Evolutionary conservation across 92 coral and sea anemone species (phyloP).

Genomic region (Porites rus): DNA sequence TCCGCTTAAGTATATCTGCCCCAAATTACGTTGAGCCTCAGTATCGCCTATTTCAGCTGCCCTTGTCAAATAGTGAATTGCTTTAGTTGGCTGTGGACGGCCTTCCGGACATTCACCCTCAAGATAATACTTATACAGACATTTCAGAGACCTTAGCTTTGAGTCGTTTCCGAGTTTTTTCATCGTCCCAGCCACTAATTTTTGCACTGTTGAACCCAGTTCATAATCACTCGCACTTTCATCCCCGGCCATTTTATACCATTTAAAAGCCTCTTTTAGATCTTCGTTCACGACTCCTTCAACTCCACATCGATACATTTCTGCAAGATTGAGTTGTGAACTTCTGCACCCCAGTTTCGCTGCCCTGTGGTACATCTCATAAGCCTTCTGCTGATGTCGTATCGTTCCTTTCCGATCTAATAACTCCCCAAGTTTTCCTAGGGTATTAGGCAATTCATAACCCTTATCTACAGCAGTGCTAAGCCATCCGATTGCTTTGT

Average conservation of each 20-base stretch:
- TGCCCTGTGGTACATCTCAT: constrained; percentile 59
- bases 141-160: constrained; percentile 29
- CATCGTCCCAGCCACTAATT: constrained; percentile 17
- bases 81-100: constrained; percentile 70
- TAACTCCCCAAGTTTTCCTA: constrained; percentile 42
- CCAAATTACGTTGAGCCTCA: constrained; percentile 66
- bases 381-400: constrained; percentile 55
- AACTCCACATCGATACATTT: constrained; percentile 69
- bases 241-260: constrained; percentile 77
- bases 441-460: neutral
- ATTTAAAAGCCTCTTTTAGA: constrained; percentile 70
- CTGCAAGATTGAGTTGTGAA: constrained; percentile 70
- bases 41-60: constrained; percentile 71
- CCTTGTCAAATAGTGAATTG: constrained; percentile 69
- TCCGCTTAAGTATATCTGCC: constrained; percentile 61
- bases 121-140: constrained; percentile 49
- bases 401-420: constrained; percentile 46
- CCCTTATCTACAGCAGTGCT: constrained; percentile 47
- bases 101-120: constrained; percentile 79
- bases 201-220: neutral
- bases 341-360: constrained; percentile 46
- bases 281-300: constrained; percentile 69
- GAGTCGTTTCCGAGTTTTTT: constrained; percentile 9
- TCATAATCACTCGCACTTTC: constrained; percentile 40
- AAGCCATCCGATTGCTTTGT: constrained; percentile 74